These are phyloP conservation scores for Notospermus geniculatus DNA, from an alignment of 1,140 invertebrate species.

Conservation along the genomic window DNA sequence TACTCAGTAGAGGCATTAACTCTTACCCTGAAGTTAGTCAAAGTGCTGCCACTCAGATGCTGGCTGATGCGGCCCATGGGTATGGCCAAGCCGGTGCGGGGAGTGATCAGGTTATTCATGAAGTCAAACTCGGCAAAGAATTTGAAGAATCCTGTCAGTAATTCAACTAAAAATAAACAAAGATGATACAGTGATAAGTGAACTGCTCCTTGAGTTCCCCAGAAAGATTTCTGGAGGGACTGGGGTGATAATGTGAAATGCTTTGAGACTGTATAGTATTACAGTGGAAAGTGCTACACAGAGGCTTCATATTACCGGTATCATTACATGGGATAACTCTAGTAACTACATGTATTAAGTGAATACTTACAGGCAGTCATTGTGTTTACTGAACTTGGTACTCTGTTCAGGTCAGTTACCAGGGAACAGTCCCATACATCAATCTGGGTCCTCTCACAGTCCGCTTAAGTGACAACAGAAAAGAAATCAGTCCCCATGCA, in stretches of 20 bases:
- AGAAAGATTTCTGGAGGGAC: too few species aligned
- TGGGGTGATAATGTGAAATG: too few species aligned
- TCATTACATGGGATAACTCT: too few species aligned
- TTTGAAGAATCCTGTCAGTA: conserved; percentile 41
- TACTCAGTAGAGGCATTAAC: neutral
- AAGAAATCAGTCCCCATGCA: neutral
- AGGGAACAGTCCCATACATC: conserved; percentile 45
- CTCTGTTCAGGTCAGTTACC: conserved; percentile 1
- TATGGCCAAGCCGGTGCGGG: conserved; percentile 27
- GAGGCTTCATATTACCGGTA: neutral
- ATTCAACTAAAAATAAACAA: conserved; percentile 27
- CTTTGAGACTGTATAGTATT: too few species aligned
- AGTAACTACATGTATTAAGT: too few species aligned
- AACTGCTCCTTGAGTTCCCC: too few species aligned
- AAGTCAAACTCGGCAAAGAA: conserved; percentile 40
- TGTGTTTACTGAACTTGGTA: conserved; percentile 3
- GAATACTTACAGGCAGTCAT: neutral
- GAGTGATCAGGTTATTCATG: conserved; percentile 25
- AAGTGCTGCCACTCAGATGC: neutral
- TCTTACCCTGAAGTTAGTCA: neutral
- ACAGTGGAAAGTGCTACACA: too few species aligned
- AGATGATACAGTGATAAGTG: neutral
- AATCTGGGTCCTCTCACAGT: conserved; percentile 17
- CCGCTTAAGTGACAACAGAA: neutral
- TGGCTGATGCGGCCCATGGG: conserved; percentile 12